phyloP scores from a whole-genome alignment of 2,888 invertebrate species.

The Parascotia fuliginaria region DNA sequence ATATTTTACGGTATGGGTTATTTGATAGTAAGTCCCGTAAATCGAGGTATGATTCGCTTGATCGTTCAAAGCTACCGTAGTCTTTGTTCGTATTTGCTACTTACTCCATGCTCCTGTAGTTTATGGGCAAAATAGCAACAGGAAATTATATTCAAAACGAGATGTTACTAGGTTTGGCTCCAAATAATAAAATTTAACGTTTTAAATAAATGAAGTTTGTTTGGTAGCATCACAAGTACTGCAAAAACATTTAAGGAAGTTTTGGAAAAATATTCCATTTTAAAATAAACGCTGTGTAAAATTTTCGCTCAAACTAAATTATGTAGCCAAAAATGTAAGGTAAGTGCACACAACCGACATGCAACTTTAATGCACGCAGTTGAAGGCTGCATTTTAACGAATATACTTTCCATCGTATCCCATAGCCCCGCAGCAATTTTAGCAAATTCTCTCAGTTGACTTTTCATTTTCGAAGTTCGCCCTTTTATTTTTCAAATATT shows the following conservation, averaged over 20 bases:
- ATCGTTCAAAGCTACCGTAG: no score
- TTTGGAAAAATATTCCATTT: not conserved
- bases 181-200: no score
- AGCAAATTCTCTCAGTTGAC: conserved; percentile 66
- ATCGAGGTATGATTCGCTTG: no score
- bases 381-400: conserved; percentile 12
- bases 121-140: no score
- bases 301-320: not conserved
- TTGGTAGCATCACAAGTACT: no score
- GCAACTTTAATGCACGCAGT: conserved; percentile 16
- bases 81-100: no score
- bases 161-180: no score
- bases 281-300: not conserved
- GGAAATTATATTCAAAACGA: no score
- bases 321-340: conserved; percentile 1
- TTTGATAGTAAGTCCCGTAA: no score
- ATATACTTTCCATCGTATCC: conserved; percentile 28
- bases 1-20: no score
- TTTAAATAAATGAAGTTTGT: no score
- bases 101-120: no score
- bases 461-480: conserved; percentile 56
- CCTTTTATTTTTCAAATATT: conserved; percentile 35
- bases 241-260: not conserved
- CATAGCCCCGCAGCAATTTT: conserved; percentile 68
- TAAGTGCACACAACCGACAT: conserved; percentile 8